Base-by-base conservation (phyloP, 2,797 vertebrate genomes). In the Apogon hyalosoma region DNA sequence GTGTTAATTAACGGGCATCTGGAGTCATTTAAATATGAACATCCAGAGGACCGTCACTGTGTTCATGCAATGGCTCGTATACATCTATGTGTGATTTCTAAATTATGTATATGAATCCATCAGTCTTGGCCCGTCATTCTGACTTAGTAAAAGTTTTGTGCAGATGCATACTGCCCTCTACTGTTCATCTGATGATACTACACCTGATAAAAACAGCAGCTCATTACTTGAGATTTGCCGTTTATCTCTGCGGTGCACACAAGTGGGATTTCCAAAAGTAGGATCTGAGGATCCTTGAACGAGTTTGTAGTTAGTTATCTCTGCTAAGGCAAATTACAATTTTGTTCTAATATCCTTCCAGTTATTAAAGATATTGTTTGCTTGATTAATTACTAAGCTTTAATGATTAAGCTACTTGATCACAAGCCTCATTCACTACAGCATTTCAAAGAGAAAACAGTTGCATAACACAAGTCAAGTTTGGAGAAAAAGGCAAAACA, bases 161-260 rank as follows among this genome's bases (percentile, higher is more conserved):
- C 71, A 83, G 56, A 53, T 63, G 6, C 58, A 86, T 64, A 86
- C 72, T 85, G 88, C 84, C 91, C 85, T 48, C 90, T 87, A 71
- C 5, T 75, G 91, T 53, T 3, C 2, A 7, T 0, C 0, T 0
- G 0, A 0, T 1, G 14, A 3, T 45, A 77, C 48, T 11, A 11
- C 74, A 13, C 21, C 9, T 51, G 2, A 16, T 1, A 10, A 21
- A 24, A 61, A 31, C 7, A 63, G 1, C 46, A 18, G 43, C 36
- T 73, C 62, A 68, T 36, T 75, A 41, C 40, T 45, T 28, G 48
- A 2, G 21, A 56, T 60, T 11, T 16, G 16, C 52, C 21, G 19
- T 71, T 78, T 18, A n/a, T 71, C 59, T 55, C 16, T 36, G 49
- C 47, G 43, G 40, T 36, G 21, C 58, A 53, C 9, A 45, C 65